Base-by-base conservation (phyloP, 1,140 invertebrate genomes). In the Ceratosolen fusciceps region DNA sequence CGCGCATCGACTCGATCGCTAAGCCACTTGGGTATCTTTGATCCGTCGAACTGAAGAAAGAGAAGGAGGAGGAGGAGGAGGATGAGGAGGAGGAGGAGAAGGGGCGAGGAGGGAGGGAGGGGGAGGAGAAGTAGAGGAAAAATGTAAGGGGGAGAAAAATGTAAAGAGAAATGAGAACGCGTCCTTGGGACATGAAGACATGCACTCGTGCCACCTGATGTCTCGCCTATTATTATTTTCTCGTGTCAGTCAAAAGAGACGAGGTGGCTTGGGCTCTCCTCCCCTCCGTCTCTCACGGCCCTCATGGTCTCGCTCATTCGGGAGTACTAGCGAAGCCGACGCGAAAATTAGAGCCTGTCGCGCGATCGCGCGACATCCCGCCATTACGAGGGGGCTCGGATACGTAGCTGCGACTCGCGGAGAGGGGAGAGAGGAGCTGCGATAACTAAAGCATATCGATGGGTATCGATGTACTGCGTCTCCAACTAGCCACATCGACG, bases 401-500 rank as follows among this genome's bases (percentile, higher is more conserved):
- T n/a, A n/a, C n/a, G n/a, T n/a, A n/a, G n/a, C n/a, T n/a, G n/a
- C n/a, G 49, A 26, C 7, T 8, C 71, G 2, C 49, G 5, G 2
- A 9, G 16, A 39, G 54, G 5, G 26, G 34, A 21, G 14, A 29
- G 24, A 21, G 39, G 14, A 62, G 12, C 26, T n/a, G 34, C n/a
- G 8, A 65, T 65, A 39, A 39, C 1, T 37, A 1, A 2, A n/a
- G n/a, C 12, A 31, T 62, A 47, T 49, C 5, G 67, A 49, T 47
- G 37, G 12, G n/a, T 26, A 24, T 29, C 14, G 24, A 9, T 12
- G 5, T 21, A 21, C 37, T 29, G 29, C 31, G 9, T n/a, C 74
- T 74, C 60, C 82, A 73, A 75, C 80, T 80, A 24, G 39, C 26
- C 52, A 81, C 83, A 80, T 78, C 74, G 77, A 83, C 79, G 80